These are phyloP conservation scores for Morpho deidamia DNA, from an alignment of 2,888 invertebrate genomes.

Conservation along the genomic window DNA sequence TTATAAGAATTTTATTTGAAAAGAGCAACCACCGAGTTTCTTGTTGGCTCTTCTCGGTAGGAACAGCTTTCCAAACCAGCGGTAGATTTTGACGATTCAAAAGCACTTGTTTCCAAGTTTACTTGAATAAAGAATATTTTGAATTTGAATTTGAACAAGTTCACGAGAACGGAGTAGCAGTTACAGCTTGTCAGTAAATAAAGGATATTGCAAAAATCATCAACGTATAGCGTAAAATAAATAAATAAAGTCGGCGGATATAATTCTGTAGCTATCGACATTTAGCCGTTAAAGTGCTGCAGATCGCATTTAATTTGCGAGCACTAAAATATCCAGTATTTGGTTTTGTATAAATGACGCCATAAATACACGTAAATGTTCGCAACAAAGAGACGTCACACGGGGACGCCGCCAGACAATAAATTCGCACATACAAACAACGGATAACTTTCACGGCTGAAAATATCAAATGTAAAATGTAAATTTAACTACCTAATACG, in stretches of 20 bases:
- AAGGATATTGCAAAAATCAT: background rate
- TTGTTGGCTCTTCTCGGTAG: too few relatives aligned
- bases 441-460: slow-evolving; percentile 55
- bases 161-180: too few relatives aligned
- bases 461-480: slow-evolving; percentile 75
- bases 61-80: too few relatives aligned
- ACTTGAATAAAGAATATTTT: too few relatives aligned
- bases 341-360: slow-evolving; percentile 60
- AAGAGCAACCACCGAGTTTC: too few relatives aligned
- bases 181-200: background rate
- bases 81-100: too few relatives aligned
- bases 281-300: slow-evolving; percentile 14
- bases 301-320: slow-evolving; percentile 40
- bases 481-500: slow-evolving; percentile 76
- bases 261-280: slow-evolving; percentile 18
- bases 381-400: slow-evolving; percentile 59
- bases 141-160: too few relatives aligned
- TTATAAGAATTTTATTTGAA: too few relatives aligned
- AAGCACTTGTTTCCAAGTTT: too few relatives aligned
- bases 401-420: slow-evolving; percentile 45
- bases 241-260: slow-evolving; percentile 3
- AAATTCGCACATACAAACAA: slow-evolving; percentile 45
- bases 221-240: background rate
- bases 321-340: slow-evolving; percentile 55
- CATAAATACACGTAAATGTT: slow-evolving; percentile 66